Base-by-base conservation (phyloP, 2,113 vertebrate genomes). In the Ahaetulla prasina region DNA sequence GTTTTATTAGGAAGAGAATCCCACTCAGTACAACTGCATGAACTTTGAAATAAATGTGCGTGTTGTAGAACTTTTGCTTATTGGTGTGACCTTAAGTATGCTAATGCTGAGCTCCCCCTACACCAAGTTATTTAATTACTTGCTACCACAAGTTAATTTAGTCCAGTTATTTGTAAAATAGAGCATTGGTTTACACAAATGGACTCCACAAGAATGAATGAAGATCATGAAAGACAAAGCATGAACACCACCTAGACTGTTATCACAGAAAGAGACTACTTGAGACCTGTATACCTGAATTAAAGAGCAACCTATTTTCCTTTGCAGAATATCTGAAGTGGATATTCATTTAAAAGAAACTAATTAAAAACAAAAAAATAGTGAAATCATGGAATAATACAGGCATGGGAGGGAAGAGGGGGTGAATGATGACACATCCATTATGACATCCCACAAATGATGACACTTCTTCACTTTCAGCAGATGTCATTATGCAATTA, bases 281-380 rank as follows among this genome's bases (percentile, higher is more conserved):
- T 99, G 97, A 91, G 98, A 99, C 95, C 98, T 96, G 92, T 98
- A 98, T 43, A 97, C 98, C 95, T 98, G 97, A 95, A 98, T 98
- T 94, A 98, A 97, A 96, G 97, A 98, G 95, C 98, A 98, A 89
- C 98, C 98, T 94, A 97, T 97, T 97, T 98, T 98, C 94, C 94
- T 97, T 93, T 96, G 94, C 85, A 95, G 92, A 96, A 91, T 55
- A 94, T 93, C 57, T 95, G 93, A 85, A 96, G 74, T 92, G 96
- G 97, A 91, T 97, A 96, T 96, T 97, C 95, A 0, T 94, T 94
- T 96, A 94, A 95, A 96, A 96, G 91, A 95, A 90, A 95, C 80
- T n/a, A 86, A 80, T 9, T 96, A 94, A 84, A 14, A 92, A 87
- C 95, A 90, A 63, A 92, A 63, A 94, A 54, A 47, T 7, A 89